A percentile compares a stretch with the other conserved stretches of the same genome.
These are phyloP conservation scores for Scartelaos histophorus DNA, from an alignment of 2,113 vertebrate genomes.

Conservation along the genomic window DNA sequence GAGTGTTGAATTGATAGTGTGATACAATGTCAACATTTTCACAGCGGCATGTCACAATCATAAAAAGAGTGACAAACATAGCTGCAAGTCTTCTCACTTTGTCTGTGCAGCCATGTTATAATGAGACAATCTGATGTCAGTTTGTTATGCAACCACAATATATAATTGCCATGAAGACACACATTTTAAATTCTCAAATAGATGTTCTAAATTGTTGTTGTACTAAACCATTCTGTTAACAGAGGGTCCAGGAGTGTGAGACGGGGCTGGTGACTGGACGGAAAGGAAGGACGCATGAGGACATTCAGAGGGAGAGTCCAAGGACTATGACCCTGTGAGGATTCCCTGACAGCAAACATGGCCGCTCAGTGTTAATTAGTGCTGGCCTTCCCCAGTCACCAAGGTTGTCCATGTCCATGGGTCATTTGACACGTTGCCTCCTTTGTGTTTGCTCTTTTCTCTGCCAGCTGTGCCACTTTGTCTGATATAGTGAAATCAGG, in stretches of 20 bases:
- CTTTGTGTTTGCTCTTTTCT: conserved; percentile 79
- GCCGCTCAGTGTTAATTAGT: conserved; percentile 75
- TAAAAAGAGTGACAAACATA: conserved; percentile 59
- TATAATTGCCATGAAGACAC: neutral
- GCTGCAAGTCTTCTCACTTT: conserved; percentile 61
- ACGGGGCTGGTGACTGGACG: conserved; percentile 43
- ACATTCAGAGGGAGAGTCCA: conserved; percentile 62
- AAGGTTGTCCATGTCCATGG: conserved; percentile 76
- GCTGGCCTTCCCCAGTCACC: conserved; percentile 75
- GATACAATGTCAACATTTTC: conserved; percentile 31
- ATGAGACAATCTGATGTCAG: conserved; percentile 27
- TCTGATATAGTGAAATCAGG: conserved; percentile 66
- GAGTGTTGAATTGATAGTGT: conserved; percentile 29
- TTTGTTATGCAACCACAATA: neutral
- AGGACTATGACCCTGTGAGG: conserved; percentile 58
- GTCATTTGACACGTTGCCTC: conserved; percentile 74
- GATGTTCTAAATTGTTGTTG: neutral
- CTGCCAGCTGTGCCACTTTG: conserved; percentile 79
- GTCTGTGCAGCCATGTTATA: conserved; percentile 24
- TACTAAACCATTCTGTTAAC: conserved; percentile 39
- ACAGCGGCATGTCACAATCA: conserved; percentile 35
- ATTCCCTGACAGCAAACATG: conserved; percentile 56
- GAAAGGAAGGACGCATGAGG: conserved; percentile 57
- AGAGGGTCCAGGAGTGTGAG: conserved; percentile 49
- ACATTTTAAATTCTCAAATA: neutral